phyloP scores from a whole-genome alignment of 2,888 invertebrate genomes.

The Caenorhabditis zanzibari region DNA sequence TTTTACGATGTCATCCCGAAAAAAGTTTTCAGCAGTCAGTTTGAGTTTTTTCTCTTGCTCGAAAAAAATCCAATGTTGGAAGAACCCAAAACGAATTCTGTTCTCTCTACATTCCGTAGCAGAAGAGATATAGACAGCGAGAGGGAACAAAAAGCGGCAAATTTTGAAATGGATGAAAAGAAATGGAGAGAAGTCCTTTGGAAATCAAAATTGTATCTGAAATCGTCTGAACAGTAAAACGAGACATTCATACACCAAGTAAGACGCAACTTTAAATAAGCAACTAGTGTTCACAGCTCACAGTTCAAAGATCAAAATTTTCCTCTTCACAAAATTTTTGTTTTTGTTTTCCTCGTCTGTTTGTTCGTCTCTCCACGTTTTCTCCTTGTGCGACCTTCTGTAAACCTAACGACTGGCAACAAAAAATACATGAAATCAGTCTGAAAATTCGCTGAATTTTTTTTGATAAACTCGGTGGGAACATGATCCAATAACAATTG shows the following conservation, averaged over 20 bases:
- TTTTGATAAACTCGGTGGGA: too few relatives aligned
- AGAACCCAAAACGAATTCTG: not conserved
- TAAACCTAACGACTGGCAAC: not conserved
- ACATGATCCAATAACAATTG: too few relatives aligned
- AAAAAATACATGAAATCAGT: too few relatives aligned
- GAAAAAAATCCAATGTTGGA: not conserved
- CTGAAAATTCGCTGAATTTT: too few relatives aligned
- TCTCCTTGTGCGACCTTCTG: constrained; percentile 29
- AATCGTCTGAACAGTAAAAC: not conserved
- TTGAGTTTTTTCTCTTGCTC: not conserved
- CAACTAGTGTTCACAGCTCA: constrained; percentile 50
- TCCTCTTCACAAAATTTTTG: constrained; percentile 26
- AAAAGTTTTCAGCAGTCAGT: not conserved
- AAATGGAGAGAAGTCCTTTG: not conserved
- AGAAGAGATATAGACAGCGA: not conserved
- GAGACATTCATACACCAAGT: constrained; percentile 2
- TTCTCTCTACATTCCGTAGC: not conserved
- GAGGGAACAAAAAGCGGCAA: not conserved
- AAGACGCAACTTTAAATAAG: constrained; percentile 31
- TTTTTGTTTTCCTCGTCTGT: constrained; percentile 40
- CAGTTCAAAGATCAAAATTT: constrained; percentile 34
- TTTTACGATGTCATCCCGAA: not conserved
- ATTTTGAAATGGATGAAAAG: not conserved
- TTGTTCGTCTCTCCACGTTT: constrained; percentile 34
- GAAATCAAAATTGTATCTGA: not conserved